phyloP scores from a whole-genome alignment of 2,888 invertebrate species.

The Stomorhina lunata region DNA sequence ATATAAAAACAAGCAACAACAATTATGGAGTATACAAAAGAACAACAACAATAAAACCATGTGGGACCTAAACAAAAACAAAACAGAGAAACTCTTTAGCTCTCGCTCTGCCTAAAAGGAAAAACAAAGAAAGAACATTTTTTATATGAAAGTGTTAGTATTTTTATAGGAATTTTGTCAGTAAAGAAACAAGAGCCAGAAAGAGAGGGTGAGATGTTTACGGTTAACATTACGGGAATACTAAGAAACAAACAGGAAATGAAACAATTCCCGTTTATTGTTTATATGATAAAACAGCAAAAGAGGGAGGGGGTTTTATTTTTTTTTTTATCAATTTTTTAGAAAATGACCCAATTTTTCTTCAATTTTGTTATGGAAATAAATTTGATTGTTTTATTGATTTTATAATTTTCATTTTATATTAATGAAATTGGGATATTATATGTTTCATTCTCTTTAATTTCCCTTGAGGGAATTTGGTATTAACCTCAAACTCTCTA shows the following conservation, averaged over 20 bases:
- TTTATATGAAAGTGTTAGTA: neutral
- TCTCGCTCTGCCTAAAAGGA: conserved; percentile 22
- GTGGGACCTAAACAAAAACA: too few relatives aligned
- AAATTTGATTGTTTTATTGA: neutral
- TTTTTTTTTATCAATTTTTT: too few relatives aligned
- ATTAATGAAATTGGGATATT: neutral
- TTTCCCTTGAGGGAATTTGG: conserved; percentile 3
- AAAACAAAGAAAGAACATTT: conserved; percentile 19
- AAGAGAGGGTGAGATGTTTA: conserved; percentile 30
- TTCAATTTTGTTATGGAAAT: neutral
- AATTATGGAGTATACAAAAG: too few relatives aligned
- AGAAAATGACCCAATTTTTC: conserved; percentile 33
- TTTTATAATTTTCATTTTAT: neutral
- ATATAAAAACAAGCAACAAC: too few relatives aligned
- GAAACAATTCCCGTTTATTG: conserved; percentile 39
- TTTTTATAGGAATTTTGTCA: too few relatives aligned
- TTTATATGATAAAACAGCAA: too few relatives aligned
- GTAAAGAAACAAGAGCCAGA: too few relatives aligned
- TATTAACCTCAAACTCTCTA: conserved; percentile 34
- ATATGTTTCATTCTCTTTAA: too few relatives aligned
- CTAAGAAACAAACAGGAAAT: neutral
- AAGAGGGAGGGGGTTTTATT: too few relatives aligned
- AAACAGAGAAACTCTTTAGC: too few relatives aligned
- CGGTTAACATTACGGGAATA: too few relatives aligned
- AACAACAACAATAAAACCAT: conserved; percentile 44